phyloP scores from a whole-genome alignment of 2,888 invertebrate genomes.

The Doris montereyensis region DNA sequence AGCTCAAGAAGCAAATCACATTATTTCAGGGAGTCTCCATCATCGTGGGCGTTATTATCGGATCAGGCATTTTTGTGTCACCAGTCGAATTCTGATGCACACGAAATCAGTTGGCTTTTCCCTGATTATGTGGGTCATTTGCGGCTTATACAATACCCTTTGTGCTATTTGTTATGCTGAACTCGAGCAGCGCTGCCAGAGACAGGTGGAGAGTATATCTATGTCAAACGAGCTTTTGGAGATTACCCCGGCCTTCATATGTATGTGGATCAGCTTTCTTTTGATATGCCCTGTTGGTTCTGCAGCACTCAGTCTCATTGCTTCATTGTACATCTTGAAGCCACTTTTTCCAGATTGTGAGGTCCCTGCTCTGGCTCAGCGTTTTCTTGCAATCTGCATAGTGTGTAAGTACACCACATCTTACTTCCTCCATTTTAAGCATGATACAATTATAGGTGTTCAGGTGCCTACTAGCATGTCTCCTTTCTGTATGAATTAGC shows the following conservation, averaged over 20 bases:
- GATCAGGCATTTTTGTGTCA: conserved; percentile 95
- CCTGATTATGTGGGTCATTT: conserved; percentile 89
- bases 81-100: conserved; percentile 86
- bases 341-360: conserved; percentile 68
- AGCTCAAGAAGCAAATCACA: conserved; percentile 89
- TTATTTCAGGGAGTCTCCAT: conserved; percentile 91
- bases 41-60: conserved; percentile 94
- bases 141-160: conserved; percentile 83
- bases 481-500: too few species aligned
- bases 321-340: conserved; percentile 68
- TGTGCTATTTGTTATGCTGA: conserved; percentile 94
- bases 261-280: conserved; percentile 69
- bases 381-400: conserved; percentile 62
- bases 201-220: conserved; percentile 75
- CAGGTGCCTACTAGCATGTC: too few species aligned
- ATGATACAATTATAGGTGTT: too few species aligned
- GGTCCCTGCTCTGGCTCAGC: conserved; percentile 58
- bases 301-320: conserved; percentile 69
- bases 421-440: too few species aligned
- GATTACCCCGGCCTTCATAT: conserved; percentile 68
- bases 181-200: conserved; percentile 87
- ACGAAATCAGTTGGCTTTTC: conserved; percentile 84
- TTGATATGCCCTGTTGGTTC: conserved; percentile 69
- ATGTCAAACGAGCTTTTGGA: conserved; percentile 70
- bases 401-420: conserved; percentile 69